Conservation (phyloP, 1,140 invertebrate species). For the Aleiodes sp. region DNA sequence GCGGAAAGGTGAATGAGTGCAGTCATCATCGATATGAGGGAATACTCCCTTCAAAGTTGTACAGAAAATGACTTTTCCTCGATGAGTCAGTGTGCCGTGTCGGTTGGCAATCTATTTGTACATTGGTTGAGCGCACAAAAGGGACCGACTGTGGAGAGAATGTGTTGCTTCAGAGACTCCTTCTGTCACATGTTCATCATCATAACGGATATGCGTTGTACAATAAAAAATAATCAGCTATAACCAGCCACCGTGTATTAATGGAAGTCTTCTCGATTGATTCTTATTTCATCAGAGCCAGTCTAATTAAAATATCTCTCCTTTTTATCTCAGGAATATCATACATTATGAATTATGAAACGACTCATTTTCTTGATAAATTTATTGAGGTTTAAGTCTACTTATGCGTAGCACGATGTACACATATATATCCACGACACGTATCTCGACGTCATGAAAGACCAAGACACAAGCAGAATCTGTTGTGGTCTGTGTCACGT, state of each 20-base stretch:
- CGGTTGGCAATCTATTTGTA: background rate
- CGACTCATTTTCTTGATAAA: background rate
- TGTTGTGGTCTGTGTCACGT: slow-evolving; percentile 22
- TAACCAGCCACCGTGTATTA: too few species aligned
- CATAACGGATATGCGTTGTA: background rate
- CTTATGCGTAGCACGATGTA: background rate
- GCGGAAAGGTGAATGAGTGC: background rate
- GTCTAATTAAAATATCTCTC: background rate
- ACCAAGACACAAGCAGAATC: background rate
- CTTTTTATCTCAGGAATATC: background rate
- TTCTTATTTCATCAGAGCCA: background rate
- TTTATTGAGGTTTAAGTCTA: background rate
- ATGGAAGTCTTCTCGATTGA: background rate
- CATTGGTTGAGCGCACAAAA: slow-evolving; percentile 6
- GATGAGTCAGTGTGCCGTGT: slow-evolving; percentile 10
- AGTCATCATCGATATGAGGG: slow-evolving; percentile 3
- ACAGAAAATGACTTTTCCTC: slow-evolving; percentile 9
- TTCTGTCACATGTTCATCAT: background rate
- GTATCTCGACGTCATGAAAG: background rate
- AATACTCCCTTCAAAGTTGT: background rate
- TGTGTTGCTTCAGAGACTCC: background rate
- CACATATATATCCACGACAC: background rate
- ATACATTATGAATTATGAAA: background rate
- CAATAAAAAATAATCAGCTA: too few species aligned
- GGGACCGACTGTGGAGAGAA: slow-evolving; percentile 3